Base-by-base conservation (phyloP, 2,888 invertebrate species). In the Nysson spinosus region DNA sequence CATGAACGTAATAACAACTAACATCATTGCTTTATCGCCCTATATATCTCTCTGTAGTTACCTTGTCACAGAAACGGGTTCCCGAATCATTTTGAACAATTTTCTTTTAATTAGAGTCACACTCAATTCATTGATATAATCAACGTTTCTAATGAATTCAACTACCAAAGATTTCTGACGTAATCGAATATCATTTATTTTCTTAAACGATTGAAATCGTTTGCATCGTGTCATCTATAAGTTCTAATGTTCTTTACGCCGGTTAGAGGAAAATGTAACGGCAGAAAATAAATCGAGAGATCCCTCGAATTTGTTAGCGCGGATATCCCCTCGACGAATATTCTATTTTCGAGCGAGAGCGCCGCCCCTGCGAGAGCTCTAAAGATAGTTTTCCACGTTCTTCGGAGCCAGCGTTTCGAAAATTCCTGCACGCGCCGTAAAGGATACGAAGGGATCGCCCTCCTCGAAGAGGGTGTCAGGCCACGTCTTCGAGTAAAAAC, bases 261-360 rank as follows among this genome's bases (percentile, higher is more conserved):
- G 9, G 9, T 1, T 9, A 1, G 5, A 24, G 34, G 4, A 14
- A 6, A 14, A 22, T 32, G 20, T 12, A 19, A 20, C 26, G 16
- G 55, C 30, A 55, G 47, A 56, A 56, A 46, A 61, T 61, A 51
- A 64, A 60, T 54, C 51, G 4, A 17, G 47, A n/a, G 40, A 69
- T 49, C 58, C 43, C 40, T 55, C 37, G 55, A 57, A 63, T 61
- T 57, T 65, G 52, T 60, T 42, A 49, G 66, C 51, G 46, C 55
- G 50, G 51, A 58, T 69, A 77, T 74, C 72, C 72, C 75, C 70
- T 69, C 74, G 62, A 78, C 77, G 77, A 69, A 77, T 72, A 81
- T 80, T 84, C 86, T 87, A 87, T 87, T 87, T 86, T 83, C 64
- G 83, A 81, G 77, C 79, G 79, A 80, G 75, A 77, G 78, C 69